Conservation (phyloP, 2,113 vertebrate genomes). For the Ariopsis seemanni region DNA sequence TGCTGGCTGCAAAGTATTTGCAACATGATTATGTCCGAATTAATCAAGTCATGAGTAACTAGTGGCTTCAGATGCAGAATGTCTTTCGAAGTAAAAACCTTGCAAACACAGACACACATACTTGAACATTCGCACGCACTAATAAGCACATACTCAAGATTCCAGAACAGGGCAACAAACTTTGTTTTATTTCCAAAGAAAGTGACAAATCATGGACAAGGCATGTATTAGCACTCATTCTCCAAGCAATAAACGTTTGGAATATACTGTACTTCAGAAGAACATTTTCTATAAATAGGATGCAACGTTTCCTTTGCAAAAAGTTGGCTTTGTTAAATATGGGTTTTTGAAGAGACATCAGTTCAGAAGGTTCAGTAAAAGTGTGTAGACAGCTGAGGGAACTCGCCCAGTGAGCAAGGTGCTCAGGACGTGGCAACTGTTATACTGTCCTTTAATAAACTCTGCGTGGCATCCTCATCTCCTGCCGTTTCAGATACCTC, state of each 20-base stretch:
- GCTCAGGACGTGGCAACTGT: slow-evolving; percentile 60
- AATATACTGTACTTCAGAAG: background rate
- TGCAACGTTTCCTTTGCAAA: background rate
- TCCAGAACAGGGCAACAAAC: background rate
- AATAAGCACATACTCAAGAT: background rate
- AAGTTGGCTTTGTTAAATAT: slow-evolving; percentile 22
- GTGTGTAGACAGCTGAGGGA: slow-evolving; percentile 40
- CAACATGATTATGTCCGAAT: background rate
- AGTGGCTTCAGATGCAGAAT: background rate
- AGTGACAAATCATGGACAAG: background rate
- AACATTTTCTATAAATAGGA: background rate
- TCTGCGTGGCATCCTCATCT: slow-evolving; percentile 53
- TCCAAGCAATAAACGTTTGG: background rate
- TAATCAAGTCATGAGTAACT: background rate
- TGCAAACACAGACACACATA: background rate
- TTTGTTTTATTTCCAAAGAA: slow-evolving; percentile 30
- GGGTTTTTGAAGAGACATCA: slow-evolving; percentile 2
- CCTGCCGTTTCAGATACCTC: slow-evolving; percentile 55
- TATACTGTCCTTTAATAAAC: slow-evolving; percentile 50
- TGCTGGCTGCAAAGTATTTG: slow-evolving; percentile 13
- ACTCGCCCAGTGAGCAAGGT: background rate
- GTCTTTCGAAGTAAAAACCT: background rate
- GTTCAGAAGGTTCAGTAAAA: background rate
- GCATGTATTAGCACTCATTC: background rate
- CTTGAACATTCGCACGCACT: background rate